A percentile compares a stretch with the other conserved stretches of the same genome.
Conservation (phyloP, 2,113 vertebrate genomes). For the Grallaria varia region DNA sequence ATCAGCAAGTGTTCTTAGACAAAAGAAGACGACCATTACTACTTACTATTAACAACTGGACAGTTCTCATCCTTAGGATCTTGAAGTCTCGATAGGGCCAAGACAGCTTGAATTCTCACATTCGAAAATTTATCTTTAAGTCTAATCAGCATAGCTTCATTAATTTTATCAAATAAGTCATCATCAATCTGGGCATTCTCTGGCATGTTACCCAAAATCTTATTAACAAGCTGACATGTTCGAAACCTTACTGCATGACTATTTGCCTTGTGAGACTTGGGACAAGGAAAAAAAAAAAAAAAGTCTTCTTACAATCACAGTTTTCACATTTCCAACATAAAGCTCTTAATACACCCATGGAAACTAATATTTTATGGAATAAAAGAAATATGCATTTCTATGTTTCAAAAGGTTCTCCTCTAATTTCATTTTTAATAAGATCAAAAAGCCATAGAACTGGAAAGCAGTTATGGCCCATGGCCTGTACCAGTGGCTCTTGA, state of each 20-base stretch:
- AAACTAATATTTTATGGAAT: background rate
- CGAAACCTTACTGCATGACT: constrained; percentile 92
- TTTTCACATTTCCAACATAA: background rate
- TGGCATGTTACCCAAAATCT: constrained; percentile 89
- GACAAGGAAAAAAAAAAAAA: background rate
- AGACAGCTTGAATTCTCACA: constrained; percentile 91
- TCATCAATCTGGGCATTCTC: constrained; percentile 95
- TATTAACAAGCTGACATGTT: constrained; percentile 91
- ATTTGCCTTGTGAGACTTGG: constrained; percentile 85
- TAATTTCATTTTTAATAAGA: background rate
- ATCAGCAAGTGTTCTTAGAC: background rate
- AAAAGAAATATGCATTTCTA: background rate
- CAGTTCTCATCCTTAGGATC: constrained; percentile 88
- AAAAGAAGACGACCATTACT: background rate
- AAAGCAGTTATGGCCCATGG: background rate
- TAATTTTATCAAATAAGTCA: constrained; percentile 90
- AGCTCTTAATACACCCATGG: background rate
- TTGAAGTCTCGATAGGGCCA: constrained; percentile 93
- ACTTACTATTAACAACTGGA: constrained; percentile 85
- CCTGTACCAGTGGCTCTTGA: background rate
- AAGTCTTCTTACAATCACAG: background rate
- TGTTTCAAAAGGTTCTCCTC: background rate
- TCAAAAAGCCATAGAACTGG: background rate
- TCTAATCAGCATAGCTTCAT: constrained; percentile 89
- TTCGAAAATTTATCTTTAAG: constrained; percentile 93